These are phyloP conservation scores for Colletes latitarsis DNA, from an alignment of 1,140 invertebrate species.

Conservation along the genomic window DNA sequence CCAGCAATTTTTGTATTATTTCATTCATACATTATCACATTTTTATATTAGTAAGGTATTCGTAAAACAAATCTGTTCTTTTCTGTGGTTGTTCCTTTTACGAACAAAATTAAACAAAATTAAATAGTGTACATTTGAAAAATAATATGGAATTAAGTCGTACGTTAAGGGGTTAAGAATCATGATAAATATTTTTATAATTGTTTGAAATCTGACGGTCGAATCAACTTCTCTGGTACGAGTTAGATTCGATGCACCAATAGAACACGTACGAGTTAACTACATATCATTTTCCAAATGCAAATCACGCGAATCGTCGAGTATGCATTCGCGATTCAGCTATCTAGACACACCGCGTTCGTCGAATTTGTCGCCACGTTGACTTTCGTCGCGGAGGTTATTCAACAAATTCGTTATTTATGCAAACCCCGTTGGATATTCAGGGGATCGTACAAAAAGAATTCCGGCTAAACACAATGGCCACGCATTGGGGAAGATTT, in stretches of 20 bases:
- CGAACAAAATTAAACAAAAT: no score
- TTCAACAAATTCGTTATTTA: slow-evolving; percentile 47
- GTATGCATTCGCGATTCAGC: not conserved
- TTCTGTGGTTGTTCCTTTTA: no score
- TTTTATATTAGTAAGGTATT: no score
- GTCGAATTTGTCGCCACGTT: slow-evolving; percentile 25
- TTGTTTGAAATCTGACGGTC: no score
- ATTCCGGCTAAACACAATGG: slow-evolving; percentile 5
- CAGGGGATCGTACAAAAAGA: not conserved
- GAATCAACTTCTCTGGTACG: no score
- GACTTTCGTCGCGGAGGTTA: slow-evolving; percentile 7
- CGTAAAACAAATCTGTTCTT: no score
- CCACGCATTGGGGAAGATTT: slow-evolving; percentile 31
- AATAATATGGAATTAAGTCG: no score
- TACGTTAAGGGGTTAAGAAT: no score
- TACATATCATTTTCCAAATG: slow-evolving; percentile 37
- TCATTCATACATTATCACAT: no score
- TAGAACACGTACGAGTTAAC: slow-evolving; percentile 9
- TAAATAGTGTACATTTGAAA: no score
- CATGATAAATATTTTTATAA: no score
- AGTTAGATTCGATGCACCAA: slow-evolving; percentile 2
- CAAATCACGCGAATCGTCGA: slow-evolving; percentile 27
- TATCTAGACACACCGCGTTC: not conserved
- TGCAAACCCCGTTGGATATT: slow-evolving; percentile 26
- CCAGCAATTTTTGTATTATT: no score